Base-by-base conservation (phyloP, 1,140 invertebrate species). In the Lepidurus couesii region DNA sequence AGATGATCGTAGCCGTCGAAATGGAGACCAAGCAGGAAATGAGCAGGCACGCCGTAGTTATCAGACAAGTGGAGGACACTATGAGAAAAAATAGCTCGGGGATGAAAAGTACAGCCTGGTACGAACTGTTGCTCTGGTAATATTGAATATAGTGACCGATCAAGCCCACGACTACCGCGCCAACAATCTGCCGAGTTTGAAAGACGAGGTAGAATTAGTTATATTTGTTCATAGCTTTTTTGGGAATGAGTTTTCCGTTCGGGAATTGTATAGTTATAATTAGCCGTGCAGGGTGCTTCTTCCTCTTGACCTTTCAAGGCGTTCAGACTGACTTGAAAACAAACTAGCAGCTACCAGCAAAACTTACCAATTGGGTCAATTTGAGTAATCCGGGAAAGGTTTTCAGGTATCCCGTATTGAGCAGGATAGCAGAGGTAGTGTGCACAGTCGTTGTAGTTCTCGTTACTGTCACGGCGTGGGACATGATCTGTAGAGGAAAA, bases 391-490 rank as follows among this genome's bases (percentile, higher is more conserved):
- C 88, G 10, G 88, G 87, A 82, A 87, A 83, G 21, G 73, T 73
- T 76, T 80, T 80, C 34, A 80, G 77, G 83, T 92, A 93, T 26
- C 91, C 91, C 4, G 89, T 91, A 82, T 95, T 94, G 73, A 94
- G 83, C 65, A 93, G 88, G 78, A 93, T 88, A 7, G 90, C 88
- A 0, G 91, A 90, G 42, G 91, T 91, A n/a, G 88, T 89, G 34
- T 89, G 77, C 11, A 78, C 90, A 6, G 91, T 91, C 16, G 92
- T 93, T n/a, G 92, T 93, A 34, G 92, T 93, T 80, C 92, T 88
- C 16, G 92, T 93, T 65, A 94, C 91, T 47, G 92, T 94, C 81
- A 95, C 91, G 47, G 91, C 89, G 85, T 94, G 92, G 80, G 92
- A 93, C 93, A 94, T 94, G 80, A 85, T 89, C 21, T 53, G 74